Percentiles rank a stretch among this genome's conserved stretches.
Evolutionary conservation across 2,888 invertebrate genomes (phyloP).

Genomic region (Petrophora chlorosata): DNA sequence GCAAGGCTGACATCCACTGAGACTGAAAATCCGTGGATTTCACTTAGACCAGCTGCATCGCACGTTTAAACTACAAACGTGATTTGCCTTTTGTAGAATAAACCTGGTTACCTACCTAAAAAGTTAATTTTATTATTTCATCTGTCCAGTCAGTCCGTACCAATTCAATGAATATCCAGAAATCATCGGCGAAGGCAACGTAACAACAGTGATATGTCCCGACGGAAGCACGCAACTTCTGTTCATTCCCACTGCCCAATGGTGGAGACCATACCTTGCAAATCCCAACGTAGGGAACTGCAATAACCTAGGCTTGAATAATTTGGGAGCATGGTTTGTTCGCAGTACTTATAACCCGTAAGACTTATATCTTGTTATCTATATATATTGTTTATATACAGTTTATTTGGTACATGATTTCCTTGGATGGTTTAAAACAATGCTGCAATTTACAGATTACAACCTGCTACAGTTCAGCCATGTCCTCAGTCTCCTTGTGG

Average conservation of each 20-base stretch:
- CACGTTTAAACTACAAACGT: no score
- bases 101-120: no score
- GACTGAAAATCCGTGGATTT: no score
- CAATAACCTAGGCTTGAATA: slow-evolving; percentile 34
- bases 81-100: no score
- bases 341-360: slow-evolving; percentile 62
- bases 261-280: slow-evolving; percentile 37
- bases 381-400: no score
- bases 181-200: slow-evolving; percentile 71
- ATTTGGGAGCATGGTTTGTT: slow-evolving; percentile 59
- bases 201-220: slow-evolving; percentile 56
- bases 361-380: no score
- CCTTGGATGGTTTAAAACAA: background rate
- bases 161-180: slow-evolving; percentile 39
- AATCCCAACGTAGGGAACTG: slow-evolving; percentile 29
- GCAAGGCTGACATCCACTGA: no score
- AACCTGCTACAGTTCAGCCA: slow-evolving; percentile 16
- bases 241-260: slow-evolving; percentile 58
- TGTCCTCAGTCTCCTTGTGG: slow-evolving; percentile 8
- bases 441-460: slow-evolving; percentile 14
- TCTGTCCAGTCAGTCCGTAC: slow-evolving; percentile 22
- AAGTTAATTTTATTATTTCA: background rate
- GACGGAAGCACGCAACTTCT: slow-evolving; percentile 66
- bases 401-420: no score
- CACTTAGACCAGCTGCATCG: no score